Conservation (phyloP, 2,113 vertebrate species). For the Rhinichthys klamathensis region DNA sequence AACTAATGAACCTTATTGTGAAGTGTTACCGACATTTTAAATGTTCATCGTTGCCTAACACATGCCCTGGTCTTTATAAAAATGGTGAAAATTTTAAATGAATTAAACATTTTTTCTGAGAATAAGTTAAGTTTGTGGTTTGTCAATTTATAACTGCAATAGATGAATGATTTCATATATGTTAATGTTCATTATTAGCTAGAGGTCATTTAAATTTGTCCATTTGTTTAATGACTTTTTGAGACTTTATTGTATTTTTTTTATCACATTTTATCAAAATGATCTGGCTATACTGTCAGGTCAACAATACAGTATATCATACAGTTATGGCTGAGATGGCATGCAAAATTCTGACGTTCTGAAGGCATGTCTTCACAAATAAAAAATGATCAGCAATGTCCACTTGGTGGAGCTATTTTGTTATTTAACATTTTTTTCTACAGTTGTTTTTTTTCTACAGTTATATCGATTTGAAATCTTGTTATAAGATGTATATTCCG, state of each 20-base stretch:
- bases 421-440: background rate
- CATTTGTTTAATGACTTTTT: no score
- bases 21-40: background rate
- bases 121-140: background rate
- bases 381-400: background rate
- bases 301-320: background rate
- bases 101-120: conserved; percentile 35
- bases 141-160: background rate
- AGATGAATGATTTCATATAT: background rate
- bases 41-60: background rate
- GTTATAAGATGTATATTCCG: background rate
- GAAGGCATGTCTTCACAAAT: background rate
- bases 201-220: no score
- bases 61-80: no score
- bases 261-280: background rate
- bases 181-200: no score
- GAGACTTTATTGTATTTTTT: background rate
- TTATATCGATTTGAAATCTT: background rate
- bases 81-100: conserved; percentile 42
- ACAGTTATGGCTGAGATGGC: background rate
- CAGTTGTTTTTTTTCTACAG: no score
- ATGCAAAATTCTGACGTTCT: no score
- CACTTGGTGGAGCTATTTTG: conserved; percentile 52
- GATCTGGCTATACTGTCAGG: background rate
- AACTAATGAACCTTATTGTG: no score